These are phyloP conservation scores for Plebejus argus DNA, from an alignment of 2,888 invertebrate species.

Conservation along the genomic window DNA sequence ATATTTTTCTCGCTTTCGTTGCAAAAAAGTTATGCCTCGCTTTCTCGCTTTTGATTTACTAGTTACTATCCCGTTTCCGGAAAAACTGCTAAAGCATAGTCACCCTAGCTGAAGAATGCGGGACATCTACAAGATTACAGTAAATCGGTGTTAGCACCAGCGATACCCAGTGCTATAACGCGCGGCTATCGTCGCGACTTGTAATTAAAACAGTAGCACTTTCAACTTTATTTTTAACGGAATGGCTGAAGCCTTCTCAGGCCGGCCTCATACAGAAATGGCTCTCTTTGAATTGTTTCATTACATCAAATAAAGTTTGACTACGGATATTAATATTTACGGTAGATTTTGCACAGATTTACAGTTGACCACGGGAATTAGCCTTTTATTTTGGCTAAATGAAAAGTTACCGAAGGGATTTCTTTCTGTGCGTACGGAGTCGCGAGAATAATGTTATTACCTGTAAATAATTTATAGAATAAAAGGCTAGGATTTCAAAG, in stretches of 20 bases:
- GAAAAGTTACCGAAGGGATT: too few species aligned
- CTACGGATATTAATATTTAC: too few species aligned
- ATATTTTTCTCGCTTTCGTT: too few species aligned
- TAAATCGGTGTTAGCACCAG: slow-evolving; percentile 45
- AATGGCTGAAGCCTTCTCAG: neutral
- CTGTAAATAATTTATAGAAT: too few species aligned
- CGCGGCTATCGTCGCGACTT: slow-evolving; percentile 28
- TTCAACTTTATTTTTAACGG: neutral
- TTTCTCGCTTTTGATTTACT: neutral
- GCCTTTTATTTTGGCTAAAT: too few species aligned
- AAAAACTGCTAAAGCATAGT: neutral
- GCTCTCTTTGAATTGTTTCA: too few species aligned
- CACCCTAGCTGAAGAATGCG: slow-evolving; percentile 37
- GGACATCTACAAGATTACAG: slow-evolving; percentile 44
- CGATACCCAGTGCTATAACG: slow-evolving; percentile 16
- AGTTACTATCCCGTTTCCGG: neutral
- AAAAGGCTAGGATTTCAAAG: neutral
- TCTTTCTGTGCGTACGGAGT: too few species aligned
- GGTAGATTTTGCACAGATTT: too few species aligned
- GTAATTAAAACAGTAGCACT: slow-evolving; percentile 36
- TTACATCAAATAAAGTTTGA: too few species aligned
- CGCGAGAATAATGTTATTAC: too few species aligned
- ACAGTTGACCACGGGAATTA: too few species aligned
- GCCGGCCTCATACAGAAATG: too few species aligned
- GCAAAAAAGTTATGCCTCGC: neutral